Conservation (phyloP, 1,140 invertebrate genomes). For the Conus betulinus region DNA sequence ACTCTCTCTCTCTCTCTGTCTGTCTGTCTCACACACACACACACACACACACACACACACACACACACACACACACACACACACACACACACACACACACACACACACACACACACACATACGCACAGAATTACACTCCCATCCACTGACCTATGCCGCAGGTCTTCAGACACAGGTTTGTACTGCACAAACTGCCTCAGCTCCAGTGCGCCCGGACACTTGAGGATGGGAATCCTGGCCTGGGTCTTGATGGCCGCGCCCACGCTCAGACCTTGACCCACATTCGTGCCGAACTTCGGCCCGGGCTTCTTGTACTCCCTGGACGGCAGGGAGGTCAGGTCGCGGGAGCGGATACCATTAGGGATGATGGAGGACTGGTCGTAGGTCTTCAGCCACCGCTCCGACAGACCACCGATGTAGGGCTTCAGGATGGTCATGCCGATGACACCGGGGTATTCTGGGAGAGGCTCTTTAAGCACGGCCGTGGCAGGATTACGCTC, state of each 20-base stretch:
- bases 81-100: conserved; percentile 45
- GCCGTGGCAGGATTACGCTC: conserved; percentile 72
- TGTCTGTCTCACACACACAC: background rate
- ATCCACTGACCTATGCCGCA: conserved; percentile 52
- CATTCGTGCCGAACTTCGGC: conserved; percentile 70
- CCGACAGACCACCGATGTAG: conserved; percentile 61
- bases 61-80: background rate
- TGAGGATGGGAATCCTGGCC: conserved; percentile 58
- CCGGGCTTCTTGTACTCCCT: conserved; percentile 69
- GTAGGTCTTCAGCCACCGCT: conserved; percentile 72
- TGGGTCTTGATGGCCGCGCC: conserved; percentile 57
- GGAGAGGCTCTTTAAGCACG: conserved; percentile 71
- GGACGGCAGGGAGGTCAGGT: conserved; percentile 71
- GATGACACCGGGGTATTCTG: conserved; percentile 68
- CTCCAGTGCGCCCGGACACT: conserved; percentile 70
- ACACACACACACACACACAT: background rate
- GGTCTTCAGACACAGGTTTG: conserved; percentile 62
- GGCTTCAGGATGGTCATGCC: conserved; percentile 73
- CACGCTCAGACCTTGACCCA: conserved; percentile 69
- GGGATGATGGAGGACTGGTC: conserved; percentile 73
- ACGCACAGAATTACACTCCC: conserved; percentile 44
- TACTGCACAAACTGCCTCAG: conserved; percentile 73
- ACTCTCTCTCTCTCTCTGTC: background rate
- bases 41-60: conserved; percentile 47
- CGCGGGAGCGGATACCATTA: conserved; percentile 67